These are phyloP conservation scores for Pangasius larnaudii DNA, from an alignment of 2,797 vertebrate genomes.

Conservation along the genomic window DNA sequence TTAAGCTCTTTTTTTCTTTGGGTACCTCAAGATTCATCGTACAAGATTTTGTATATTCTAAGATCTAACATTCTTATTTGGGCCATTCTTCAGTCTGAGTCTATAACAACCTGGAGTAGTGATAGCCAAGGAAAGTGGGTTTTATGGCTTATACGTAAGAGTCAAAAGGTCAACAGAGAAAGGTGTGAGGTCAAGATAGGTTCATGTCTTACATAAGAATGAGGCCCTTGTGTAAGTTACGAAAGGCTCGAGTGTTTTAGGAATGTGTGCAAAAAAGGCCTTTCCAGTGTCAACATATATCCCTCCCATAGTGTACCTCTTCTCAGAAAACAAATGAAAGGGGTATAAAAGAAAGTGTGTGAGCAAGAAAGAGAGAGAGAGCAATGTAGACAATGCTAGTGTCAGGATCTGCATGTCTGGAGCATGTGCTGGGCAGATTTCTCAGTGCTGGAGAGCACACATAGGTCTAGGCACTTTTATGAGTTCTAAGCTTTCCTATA, in stretches of 20 bases:
- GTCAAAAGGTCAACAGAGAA: conserved; percentile 16
- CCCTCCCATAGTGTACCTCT: conserved; percentile 52
- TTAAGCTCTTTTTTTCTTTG: not conserved
- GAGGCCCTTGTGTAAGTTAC: conserved; percentile 20
- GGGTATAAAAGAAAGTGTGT: not conserved
- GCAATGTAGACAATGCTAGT: conserved; percentile 55
- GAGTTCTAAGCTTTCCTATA: not conserved
- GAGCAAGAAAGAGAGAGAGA: not conserved
- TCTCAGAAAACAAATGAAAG: conserved; percentile 63
- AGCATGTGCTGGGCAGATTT: conserved; percentile 7
- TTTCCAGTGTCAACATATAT: conserved; percentile 55
- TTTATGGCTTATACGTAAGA: conserved; percentile 19
- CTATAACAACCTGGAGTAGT: not conserved
- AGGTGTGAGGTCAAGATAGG: conserved; percentile 48
- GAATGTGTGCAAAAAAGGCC: conserved; percentile 44
- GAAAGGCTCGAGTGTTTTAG: conserved; percentile 4
- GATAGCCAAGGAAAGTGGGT: conserved; percentile 19
- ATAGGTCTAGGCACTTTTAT: not conserved
- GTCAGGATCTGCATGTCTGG: conserved; percentile 60
- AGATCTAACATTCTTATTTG: not conserved
- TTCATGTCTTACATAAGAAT: conserved; percentile 34
- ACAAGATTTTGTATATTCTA: not conserved
- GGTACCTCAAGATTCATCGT: not conserved
- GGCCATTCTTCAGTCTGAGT: not conserved
- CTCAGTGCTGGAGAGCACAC: not conserved